phyloP scores from a whole-genome alignment of 2,113 vertebrate species.

The Alethe diademata region DNA sequence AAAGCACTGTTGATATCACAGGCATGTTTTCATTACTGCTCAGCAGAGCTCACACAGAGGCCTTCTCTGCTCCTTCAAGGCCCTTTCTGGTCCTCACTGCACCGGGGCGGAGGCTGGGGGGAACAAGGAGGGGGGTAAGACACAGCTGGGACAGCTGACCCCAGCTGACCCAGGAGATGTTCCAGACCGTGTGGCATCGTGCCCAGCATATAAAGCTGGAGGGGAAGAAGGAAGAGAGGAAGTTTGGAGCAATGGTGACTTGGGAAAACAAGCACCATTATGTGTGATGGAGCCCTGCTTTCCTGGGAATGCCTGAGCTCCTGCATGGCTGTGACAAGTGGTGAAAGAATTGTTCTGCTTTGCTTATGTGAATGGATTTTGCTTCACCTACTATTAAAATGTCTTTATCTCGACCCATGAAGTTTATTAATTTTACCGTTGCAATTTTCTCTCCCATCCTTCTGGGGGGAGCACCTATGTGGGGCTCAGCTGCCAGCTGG shows the following conservation, averaged over 20 bases:
- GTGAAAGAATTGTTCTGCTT: not conserved
- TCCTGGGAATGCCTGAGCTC: not conserved
- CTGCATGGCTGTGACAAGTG: not conserved
- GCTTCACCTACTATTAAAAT: not conserved
- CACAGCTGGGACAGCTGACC: not conserved
- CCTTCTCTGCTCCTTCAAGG: not conserved
- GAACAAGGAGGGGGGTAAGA: not conserved
- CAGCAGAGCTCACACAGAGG: not conserved
- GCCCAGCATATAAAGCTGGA: not conserved
- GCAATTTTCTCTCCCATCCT: fast-evolving
- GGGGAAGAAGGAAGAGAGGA: not conserved
- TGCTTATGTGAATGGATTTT: not conserved
- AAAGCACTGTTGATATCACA: not conserved
- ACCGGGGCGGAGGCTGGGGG: fast-evolving
- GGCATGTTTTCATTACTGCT: not conserved
- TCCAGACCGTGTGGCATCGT: not conserved
- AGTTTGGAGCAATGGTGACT: fast-evolving
- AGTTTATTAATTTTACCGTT: not conserved
- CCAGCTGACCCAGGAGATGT: not conserved
- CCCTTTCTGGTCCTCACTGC: not conserved
- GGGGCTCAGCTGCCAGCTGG: not conserved
- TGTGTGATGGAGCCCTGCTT: not conserved
- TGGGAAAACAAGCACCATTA: no score
- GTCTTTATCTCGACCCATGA: fast-evolving
- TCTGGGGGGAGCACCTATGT: fast-evolving